These are phyloP conservation scores for Caenorhabditis plicata DNA, from an alignment of 2,888 invertebrate species.

Conservation along the genomic window DNA sequence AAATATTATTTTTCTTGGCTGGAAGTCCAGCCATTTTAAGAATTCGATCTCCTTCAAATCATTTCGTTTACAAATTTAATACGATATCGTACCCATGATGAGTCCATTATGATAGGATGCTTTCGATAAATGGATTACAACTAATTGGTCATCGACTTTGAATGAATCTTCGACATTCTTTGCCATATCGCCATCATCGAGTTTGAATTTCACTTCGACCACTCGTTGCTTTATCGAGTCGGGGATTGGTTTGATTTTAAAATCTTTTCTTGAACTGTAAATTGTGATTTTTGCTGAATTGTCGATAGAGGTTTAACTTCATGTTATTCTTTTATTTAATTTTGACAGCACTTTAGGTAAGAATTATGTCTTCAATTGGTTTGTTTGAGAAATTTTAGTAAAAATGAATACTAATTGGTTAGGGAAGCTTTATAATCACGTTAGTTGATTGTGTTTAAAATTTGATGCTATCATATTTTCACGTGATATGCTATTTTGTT, in stretches of 20 bases:
- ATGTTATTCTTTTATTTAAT: too few relatives aligned
- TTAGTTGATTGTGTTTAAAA: too few relatives aligned
- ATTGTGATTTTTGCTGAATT: too few relatives aligned
- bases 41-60: not conserved
- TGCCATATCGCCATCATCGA: conserved; percentile 1
- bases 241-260: conserved; percentile 4
- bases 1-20: not conserved
- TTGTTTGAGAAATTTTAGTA: too few relatives aligned
- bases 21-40: not conserved
- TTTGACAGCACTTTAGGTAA: too few relatives aligned
- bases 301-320: too few relatives aligned
- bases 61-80: not conserved
- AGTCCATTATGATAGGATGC: conserved; percentile 16
- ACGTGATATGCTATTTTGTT: too few relatives aligned
- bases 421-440: too few relatives aligned
- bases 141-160: conserved; percentile 6
- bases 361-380: too few relatives aligned
- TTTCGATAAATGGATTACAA: conserved; percentile 5
- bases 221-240: conserved; percentile 2
- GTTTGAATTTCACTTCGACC: conserved; percentile 1
- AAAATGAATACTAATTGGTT: too few relatives aligned
- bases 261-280: conserved; percentile 3
- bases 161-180: not conserved
- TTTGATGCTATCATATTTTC: too few relatives aligned
- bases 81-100: conserved; percentile 5